A percentile compares a stretch with the other conserved stretches of the same genome.
Evolutionary conservation across 1,140 invertebrate genomes (phyloP).

Genomic region (Limonius californicus): DNA sequence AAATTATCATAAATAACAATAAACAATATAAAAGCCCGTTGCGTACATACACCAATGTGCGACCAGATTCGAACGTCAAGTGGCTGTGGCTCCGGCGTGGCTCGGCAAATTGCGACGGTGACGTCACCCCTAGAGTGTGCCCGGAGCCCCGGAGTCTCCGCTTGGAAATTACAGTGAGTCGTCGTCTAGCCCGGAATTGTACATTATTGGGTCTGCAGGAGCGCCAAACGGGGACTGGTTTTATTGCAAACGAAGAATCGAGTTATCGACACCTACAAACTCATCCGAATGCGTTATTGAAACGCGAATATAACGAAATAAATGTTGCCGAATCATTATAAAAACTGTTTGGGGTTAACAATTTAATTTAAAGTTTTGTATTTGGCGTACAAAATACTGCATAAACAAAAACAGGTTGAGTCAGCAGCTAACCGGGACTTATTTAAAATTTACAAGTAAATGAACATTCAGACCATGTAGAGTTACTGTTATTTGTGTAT

Average conservation of each 20-base stretch:
- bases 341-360: no score
- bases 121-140: slow-evolving; percentile 1
- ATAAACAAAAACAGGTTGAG: background rate
- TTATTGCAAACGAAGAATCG: background rate
- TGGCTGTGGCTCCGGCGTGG: background rate
- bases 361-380: no score
- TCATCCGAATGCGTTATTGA: background rate
- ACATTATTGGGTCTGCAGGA: slow-evolving; percentile 8
- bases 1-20: background rate
- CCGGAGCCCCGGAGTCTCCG: slow-evolving; percentile 9
- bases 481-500: background rate
- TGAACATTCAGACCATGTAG: background rate
- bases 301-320: background rate
- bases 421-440: background rate
- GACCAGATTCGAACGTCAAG: background rate
- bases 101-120: slow-evolving; percentile 1
- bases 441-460: background rate
- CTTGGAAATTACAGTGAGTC: slow-evolving; percentile 12
- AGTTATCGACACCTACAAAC: background rate
- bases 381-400: no score
- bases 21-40: background rate
- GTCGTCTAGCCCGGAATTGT: slow-evolving; percentile 11
- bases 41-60: background rate
- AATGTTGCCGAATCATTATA: no score
- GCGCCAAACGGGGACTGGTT: slow-evolving; percentile 1